Conservation (phyloP, 2,113 vertebrate genomes). For the Pseudorhombus dupliciocellatus region DNA sequence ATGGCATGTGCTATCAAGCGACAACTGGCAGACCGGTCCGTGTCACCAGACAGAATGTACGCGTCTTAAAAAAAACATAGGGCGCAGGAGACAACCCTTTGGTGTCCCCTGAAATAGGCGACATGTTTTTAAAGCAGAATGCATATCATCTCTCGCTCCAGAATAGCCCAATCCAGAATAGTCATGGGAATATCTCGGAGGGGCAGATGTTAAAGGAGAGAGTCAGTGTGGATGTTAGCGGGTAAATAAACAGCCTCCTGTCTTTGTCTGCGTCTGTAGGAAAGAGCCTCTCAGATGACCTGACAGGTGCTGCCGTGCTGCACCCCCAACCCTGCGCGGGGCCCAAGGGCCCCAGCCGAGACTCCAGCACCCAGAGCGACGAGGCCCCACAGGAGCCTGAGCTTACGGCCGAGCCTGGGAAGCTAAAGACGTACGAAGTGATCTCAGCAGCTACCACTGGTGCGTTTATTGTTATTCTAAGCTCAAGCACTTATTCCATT, state of each 20-base stretch:
- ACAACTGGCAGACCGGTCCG: constrained; percentile 68
- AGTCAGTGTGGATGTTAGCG: constrained; percentile 44
- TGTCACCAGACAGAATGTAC: constrained; percentile 72
- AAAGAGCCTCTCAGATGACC: constrained; percentile 82
- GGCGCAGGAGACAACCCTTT: constrained; percentile 36
- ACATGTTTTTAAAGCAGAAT: constrained; percentile 72
- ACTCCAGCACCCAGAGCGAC: constrained; percentile 89
- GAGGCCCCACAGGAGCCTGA: constrained; percentile 29
- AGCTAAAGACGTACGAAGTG: constrained; percentile 23
- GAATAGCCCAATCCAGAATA: constrained; percentile 79
- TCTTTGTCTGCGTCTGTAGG: constrained; percentile 72
- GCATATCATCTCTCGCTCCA: constrained; percentile 68
- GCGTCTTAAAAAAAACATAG: constrained; percentile 66
- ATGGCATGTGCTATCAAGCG: constrained; percentile 45
- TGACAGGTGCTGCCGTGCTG: constrained; percentile 51
- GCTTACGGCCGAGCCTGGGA: constrained; percentile 26
- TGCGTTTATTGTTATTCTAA: constrained; percentile 54
- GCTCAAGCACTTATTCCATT: neutral
- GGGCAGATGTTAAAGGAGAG: constrained; percentile 64
- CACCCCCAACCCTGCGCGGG: constrained; percentile 53
- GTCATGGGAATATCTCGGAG: constrained; percentile 60
- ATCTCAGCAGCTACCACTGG: constrained; percentile 46
- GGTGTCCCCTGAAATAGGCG: constrained; percentile 67
- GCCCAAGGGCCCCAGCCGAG: constrained; percentile 80
- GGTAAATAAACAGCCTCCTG: constrained; percentile 62